phyloP scores from a whole-genome alignment of 64 coral and sea anemone genomes.

The Catalaphyllia jardinei region DNA sequence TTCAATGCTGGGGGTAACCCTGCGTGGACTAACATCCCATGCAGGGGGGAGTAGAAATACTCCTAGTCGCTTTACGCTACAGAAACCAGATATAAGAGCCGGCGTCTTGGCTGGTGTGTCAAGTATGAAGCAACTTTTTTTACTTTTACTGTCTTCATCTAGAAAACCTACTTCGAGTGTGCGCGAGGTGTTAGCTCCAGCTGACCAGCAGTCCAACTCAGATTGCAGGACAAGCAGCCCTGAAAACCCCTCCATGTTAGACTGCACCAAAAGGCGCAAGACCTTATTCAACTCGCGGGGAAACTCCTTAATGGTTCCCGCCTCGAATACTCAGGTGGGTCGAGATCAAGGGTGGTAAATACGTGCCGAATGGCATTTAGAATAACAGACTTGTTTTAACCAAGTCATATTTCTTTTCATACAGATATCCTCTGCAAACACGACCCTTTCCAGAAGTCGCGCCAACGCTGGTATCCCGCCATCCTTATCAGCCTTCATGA shows the following conservation, averaged over 20 bases:
- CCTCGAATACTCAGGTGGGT: slow-evolving; percentile 61
- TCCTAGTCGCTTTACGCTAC: too few relatives aligned
- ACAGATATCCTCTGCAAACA: slow-evolving; percentile 69
- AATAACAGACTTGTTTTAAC: not conserved
- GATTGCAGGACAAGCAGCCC: not conserved
- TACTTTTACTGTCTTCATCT: not conserved
- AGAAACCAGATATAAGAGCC: too few relatives aligned
- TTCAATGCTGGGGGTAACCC: too few relatives aligned
- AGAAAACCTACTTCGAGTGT: slow-evolving; percentile 24
- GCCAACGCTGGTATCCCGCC: slow-evolving; percentile 45
- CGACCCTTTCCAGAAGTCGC: slow-evolving; percentile 49
- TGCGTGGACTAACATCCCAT: too few relatives aligned
- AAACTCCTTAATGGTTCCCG: slow-evolving; percentile 47
- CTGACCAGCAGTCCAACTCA: slow-evolving; percentile 40
- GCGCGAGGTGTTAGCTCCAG: not conserved
- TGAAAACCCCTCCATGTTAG: slow-evolving; percentile 56
- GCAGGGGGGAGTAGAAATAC: too few relatives aligned
- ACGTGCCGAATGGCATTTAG: not conserved
- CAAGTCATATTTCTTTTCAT: not conserved
- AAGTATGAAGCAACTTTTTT: too few relatives aligned
- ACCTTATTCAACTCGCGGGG: slow-evolving; percentile 75
- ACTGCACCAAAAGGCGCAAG: slow-evolving; percentile 74
- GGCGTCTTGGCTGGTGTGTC: too few relatives aligned
- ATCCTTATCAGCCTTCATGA: slow-evolving; percentile 74
- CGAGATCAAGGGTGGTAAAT: not conserved